These are phyloP conservation scores for Limnephilus lunatus DNA, from an alignment of 2,888 invertebrate genomes.

Conservation along the genomic window DNA sequence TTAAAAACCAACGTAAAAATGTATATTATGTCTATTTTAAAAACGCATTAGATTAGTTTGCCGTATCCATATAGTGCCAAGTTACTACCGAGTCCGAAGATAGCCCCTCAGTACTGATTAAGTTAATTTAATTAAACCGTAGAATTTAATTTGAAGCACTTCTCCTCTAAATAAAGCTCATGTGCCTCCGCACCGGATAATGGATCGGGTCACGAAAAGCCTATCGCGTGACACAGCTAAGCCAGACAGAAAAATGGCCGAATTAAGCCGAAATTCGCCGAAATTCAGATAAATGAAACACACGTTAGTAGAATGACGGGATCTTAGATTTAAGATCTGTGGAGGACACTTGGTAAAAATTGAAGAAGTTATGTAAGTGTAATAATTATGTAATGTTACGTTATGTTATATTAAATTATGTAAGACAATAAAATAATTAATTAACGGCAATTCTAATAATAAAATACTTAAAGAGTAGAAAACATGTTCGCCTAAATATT, in stretches of 20 bases:
- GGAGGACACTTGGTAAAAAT: not conserved
- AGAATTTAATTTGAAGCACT: constrained; percentile 22
- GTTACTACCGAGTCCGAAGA: not conserved
- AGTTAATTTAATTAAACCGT: constrained; percentile 27
- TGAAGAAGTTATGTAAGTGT: not conserved
- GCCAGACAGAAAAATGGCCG: constrained; percentile 37
- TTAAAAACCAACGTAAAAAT: not conserved
- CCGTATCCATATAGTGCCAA: not conserved
- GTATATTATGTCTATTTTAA: too few species aligned
- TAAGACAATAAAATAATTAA: too few species aligned
- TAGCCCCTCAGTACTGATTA: not conserved
- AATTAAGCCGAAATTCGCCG: constrained; percentile 43
- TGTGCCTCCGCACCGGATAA: constrained; percentile 8
- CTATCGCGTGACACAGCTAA: constrained; percentile 42
- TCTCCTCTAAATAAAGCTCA: constrained; percentile 7
- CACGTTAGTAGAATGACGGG: not conserved
- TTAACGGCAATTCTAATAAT: too few species aligned
- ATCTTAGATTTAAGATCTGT: not conserved
- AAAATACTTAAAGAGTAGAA: too few species aligned
- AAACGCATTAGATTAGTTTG: not conserved
- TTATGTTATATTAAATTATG: too few species aligned
- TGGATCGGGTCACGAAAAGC: constrained; percentile 38
- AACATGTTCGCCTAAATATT: too few species aligned
- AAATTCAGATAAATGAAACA: constrained; percentile 33
- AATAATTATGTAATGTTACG: too few species aligned